Base-by-base conservation (phyloP, 2,113 vertebrate genomes). In the Himantopus leucocephalus region DNA sequence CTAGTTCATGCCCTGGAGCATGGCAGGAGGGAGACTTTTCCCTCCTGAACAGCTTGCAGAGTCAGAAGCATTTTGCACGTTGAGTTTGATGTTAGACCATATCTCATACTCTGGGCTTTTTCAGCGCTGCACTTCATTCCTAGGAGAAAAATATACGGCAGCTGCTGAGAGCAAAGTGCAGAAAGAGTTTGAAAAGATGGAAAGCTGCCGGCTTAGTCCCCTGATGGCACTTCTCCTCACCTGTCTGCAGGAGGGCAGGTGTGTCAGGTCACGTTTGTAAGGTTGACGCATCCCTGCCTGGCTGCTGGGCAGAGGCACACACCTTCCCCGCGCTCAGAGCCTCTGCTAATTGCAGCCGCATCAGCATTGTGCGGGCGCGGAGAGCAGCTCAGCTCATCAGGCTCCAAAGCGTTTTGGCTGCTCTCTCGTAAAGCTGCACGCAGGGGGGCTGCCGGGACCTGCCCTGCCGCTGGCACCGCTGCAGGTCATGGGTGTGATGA, bases 381-480 rank as follows among this genome's bases (percentile, higher is more conserved):
- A n/a, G 22, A 62, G 20, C 50, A 59, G 67, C 82, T 55, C 85
- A 16, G 58, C 20, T 71, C 39, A 6, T 5, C 82, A 30, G 23
- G 12, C 30, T 68, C 55, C 11, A 41, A 23, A 76, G 50, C 26
- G 6, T 62, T 83, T n/a, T 18, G 50, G 34, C 35, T 26, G 47
- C 64, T 77, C 11, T 75, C 4, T 34, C 1, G 0, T 21, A 24
- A 34, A 68, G n/a, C 30, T 11, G n/a, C 32, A 5, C 0, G 30
- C 24, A 26, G 35, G 21, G 15, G 20, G 19, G 12, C 18, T 67
- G 18, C n/a, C 2, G 6, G 20, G 19, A 12, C 24, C 39, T 35
- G 5, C 12, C 32, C n/a, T 37, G 45, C 35, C 4, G 14, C 34
- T 18, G 37, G 39, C 20, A 41, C 24, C 1, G 3, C 43, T 37